Percentiles rank a stretch among this genome's conserved stretches.
Evolutionary conservation across 2,113 vertebrate genomes (phyloP).

Genomic region (Podarcis cretensis): DNA sequence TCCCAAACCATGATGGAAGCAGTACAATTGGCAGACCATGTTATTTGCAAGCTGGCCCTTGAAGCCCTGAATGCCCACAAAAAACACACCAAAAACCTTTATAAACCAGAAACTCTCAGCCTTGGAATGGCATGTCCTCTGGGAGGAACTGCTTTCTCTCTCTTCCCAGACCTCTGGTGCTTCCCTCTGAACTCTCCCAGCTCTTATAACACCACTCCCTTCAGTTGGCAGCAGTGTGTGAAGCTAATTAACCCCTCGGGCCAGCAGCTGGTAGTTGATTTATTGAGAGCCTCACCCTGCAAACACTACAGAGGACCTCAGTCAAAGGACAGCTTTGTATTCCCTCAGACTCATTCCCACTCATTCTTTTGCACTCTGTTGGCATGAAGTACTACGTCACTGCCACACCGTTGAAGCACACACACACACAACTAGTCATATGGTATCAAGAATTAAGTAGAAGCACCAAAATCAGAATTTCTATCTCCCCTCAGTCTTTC

Average conservation of each 20-base stretch:
- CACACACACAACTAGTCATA: neutral
- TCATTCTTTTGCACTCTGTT: neutral
- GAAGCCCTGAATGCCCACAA: neutral
- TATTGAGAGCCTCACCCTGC: constrained; percentile 31
- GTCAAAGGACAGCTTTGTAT: constrained; percentile 11
- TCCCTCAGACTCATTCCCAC: neutral
- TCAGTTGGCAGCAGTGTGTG: constrained; percentile 7
- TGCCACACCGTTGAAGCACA: neutral
- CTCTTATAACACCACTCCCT: constrained; percentile 13
- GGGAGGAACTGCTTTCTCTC: neutral
- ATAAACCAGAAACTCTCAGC: neutral
- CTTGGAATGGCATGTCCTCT: neutral
- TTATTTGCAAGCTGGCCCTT: neutral
- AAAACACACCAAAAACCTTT: neutral
- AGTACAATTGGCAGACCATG: neutral
- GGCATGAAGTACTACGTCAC: rapidly evolving
- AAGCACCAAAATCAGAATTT: neutral
- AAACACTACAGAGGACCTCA: constrained; percentile 15
- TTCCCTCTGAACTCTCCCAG: neutral
- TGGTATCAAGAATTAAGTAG: neutral
- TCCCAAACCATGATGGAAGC: neutral
- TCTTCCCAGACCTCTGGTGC: neutral
- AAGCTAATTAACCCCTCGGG: constrained; percentile 24
- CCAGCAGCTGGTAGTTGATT: constrained; percentile 22
- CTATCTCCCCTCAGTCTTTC: neutral